A percentile compares a stretch with the other conserved stretches of the same genome.
Evolutionary conservation across 2,888 invertebrate species (phyloP).

Genomic region (Serripes groenlandicus): DNA sequence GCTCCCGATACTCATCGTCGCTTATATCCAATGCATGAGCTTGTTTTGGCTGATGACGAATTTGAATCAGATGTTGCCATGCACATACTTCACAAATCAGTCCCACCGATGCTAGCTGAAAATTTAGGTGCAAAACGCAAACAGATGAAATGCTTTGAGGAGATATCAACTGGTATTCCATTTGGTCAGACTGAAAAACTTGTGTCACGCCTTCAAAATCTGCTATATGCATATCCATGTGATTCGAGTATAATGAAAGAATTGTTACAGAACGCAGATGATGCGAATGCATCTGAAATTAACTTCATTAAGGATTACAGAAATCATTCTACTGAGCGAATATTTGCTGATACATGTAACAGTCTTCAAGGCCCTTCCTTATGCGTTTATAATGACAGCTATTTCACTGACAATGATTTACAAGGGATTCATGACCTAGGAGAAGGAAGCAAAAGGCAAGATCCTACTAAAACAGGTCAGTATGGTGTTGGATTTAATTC

Average conservation of each 20-base stretch:
- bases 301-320: slow-evolving; percentile 69
- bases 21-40: slow-evolving; percentile 63
- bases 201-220: slow-evolving; percentile 77
- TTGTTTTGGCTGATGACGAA: slow-evolving; percentile 76
- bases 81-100: slow-evolving; percentile 65
- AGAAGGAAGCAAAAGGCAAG: slow-evolving; percentile 81
- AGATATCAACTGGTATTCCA: slow-evolving; percentile 63
- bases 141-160: slow-evolving; percentile 32
- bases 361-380: slow-evolving; percentile 32
- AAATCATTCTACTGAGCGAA: slow-evolving; percentile 10
- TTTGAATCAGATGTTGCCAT: slow-evolving; percentile 67
- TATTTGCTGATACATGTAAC: slow-evolving; percentile 52
- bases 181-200: slow-evolving; percentile 83
- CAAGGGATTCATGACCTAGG: slow-evolving; percentile 83
- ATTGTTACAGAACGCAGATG: slow-evolving; percentile 84
- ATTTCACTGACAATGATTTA: slow-evolving; percentile 80
- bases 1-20: slow-evolving; percentile 74
- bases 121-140: slow-evolving; percentile 72
- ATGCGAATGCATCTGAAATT: slow-evolving; percentile 81
- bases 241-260: slow-evolving; percentile 84
- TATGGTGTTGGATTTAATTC: slow-evolving; percentile 86
- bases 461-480: slow-evolving; percentile 83
- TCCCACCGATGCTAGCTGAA: slow-evolving; percentile 68
- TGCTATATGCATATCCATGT: slow-evolving; percentile 81
- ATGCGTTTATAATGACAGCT: slow-evolving; percentile 81